A percentile compares a stretch with the other conserved stretches of the same genome.
Evolutionary conservation across 1,140 invertebrate genomes (phyloP).

Genomic region (Aphelenchoides avenae): DNA sequence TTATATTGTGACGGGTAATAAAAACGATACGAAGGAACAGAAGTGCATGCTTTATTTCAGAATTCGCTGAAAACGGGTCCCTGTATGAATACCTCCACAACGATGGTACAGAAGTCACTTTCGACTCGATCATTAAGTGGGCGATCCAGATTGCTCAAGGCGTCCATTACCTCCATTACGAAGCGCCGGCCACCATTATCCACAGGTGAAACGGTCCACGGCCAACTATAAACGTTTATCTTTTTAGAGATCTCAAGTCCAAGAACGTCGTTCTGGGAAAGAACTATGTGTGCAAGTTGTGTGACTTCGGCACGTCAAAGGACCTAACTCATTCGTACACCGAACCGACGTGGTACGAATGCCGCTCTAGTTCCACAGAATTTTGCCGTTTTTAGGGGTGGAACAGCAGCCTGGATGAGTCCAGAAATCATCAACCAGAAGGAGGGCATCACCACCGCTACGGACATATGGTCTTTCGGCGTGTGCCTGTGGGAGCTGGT

Average conservation of each 20-base stretch:
- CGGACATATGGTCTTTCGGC: slow-evolving; percentile 50
- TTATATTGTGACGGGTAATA: slow-evolving; percentile 50
- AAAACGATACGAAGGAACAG: neutral
- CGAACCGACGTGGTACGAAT: slow-evolving; percentile 41
- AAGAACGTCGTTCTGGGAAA: slow-evolving; percentile 14
- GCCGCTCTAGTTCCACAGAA: neutral
- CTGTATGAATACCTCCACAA: slow-evolving; percentile 50
- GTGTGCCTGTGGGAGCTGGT: slow-evolving; percentile 53
- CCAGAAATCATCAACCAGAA: slow-evolving; percentile 53
- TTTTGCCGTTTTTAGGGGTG: slow-evolving; percentile 33
- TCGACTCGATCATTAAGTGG: slow-evolving; percentile 42
- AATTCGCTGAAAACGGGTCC: slow-evolving; percentile 48
- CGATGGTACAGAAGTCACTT: slow-evolving; percentile 29
- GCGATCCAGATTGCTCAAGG: slow-evolving; percentile 49
- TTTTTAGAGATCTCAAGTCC: neutral
- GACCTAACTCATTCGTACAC: slow-evolving; percentile 53
- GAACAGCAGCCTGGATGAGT: slow-evolving; percentile 56
- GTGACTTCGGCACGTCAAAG: slow-evolving; percentile 55
- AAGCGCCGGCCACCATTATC: slow-evolving; percentile 52
- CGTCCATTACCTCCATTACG: slow-evolving; percentile 51
- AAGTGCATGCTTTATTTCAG: slow-evolving; percentile 19
- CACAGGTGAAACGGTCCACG: slow-evolving; percentile 28
- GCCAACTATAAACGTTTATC: slow-evolving; percentile 13
- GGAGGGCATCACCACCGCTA: slow-evolving; percentile 51
- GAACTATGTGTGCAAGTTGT: slow-evolving; percentile 47